Base-by-base conservation (phyloP, 2,113 vertebrate species). In the Helogale parvula region DNA sequence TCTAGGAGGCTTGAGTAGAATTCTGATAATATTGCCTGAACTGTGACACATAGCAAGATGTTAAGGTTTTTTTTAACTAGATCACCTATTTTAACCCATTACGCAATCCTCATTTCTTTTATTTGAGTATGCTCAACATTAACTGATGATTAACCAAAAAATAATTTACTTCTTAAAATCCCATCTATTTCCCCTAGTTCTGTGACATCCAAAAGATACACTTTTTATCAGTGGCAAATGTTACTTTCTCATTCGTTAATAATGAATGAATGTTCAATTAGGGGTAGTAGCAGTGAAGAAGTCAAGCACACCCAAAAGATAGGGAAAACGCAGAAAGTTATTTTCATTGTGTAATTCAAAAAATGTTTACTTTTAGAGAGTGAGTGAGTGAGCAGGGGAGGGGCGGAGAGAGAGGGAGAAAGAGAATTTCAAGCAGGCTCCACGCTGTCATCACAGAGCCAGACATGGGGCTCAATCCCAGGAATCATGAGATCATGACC, bases 131-230 rank as follows among this genome's bases (percentile, higher is more conserved):
- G 82, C 21, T 57, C 86, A 97, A 77, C 86, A 21, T 85, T 52
- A 96, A 86, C 77, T 81, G 87, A 77, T 80, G 92, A 94, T n/a
- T 85, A 86, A 76, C 2, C 3, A 54, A 88, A 95, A 95, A 91
- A 72, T 52, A 77, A 81, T 65, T 76, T 83, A 54, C 17, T 50
- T 85, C 52, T 89, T 94, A 85, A 97, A 95, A 89, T 90, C 31
- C n/a, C 47, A 25, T 77, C 50, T 91, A 87, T 74, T 93, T 93
- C n/a, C 12, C 47, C 8, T 88, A 88, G 68, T 14, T 86, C 57
- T 77, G 5, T 85, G 60, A 96, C 38, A 54, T 86, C 90, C 29
- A 92, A 96, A 72, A 88, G 4, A 91, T 66, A 83, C 69, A 92
- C 33, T 57, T 93, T 97, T 68, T 35, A 63, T 69, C 9, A 17